phyloP scores from a whole-genome alignment of 2,888 invertebrate genomes.

The Gnatocerus cornutus region DNA sequence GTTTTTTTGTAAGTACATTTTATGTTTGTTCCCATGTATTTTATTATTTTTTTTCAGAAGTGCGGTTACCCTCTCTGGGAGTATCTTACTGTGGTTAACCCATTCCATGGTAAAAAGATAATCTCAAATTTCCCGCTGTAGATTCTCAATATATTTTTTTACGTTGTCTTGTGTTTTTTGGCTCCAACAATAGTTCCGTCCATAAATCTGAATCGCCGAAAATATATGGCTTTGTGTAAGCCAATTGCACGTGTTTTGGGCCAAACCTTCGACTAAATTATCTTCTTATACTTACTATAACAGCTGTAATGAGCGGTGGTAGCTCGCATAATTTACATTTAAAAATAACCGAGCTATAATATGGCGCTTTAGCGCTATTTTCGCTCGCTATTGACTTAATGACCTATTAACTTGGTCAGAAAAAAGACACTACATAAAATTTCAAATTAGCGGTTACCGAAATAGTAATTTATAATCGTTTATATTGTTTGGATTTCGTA shows the following conservation, averaged over 20 bases:
- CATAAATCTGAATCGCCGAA: slow-evolving; percentile 26
- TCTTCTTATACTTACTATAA: slow-evolving; percentile 36
- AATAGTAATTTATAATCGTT: neutral
- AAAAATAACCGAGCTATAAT: slow-evolving; percentile 39
- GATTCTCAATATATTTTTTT: slow-evolving; percentile 1
- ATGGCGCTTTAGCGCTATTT: slow-evolving; percentile 42
- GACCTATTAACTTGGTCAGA: slow-evolving; percentile 36
- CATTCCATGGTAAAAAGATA: slow-evolving; percentile 52
- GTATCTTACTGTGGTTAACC: slow-evolving; percentile 54
- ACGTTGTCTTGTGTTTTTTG: slow-evolving; percentile 15
- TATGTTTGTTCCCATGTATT: neutral
- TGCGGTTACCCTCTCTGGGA: slow-evolving; percentile 54
- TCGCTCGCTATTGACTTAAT: slow-evolving; percentile 40
- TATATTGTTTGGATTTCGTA: too few relatives aligned
- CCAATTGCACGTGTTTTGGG: slow-evolving; percentile 29
- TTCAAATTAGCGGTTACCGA: slow-evolving; percentile 3
- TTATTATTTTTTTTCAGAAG: slow-evolving; percentile 55
- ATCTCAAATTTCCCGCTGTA: neutral
- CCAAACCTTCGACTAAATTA: slow-evolving; percentile 33
- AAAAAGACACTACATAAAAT: slow-evolving; percentile 13
- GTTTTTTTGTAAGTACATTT: slow-evolving; percentile 62
- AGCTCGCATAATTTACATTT: slow-evolving; percentile 31
- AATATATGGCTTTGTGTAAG: slow-evolving; percentile 35
- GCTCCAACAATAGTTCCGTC: slow-evolving; percentile 28
- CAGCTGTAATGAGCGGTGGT: slow-evolving; percentile 40